A percentile compares a stretch with the other conserved stretches of the same genome.
phyloP scores from a whole-genome alignment of 1,140 invertebrate genomes.

The Matsumurasca onukii region DNA sequence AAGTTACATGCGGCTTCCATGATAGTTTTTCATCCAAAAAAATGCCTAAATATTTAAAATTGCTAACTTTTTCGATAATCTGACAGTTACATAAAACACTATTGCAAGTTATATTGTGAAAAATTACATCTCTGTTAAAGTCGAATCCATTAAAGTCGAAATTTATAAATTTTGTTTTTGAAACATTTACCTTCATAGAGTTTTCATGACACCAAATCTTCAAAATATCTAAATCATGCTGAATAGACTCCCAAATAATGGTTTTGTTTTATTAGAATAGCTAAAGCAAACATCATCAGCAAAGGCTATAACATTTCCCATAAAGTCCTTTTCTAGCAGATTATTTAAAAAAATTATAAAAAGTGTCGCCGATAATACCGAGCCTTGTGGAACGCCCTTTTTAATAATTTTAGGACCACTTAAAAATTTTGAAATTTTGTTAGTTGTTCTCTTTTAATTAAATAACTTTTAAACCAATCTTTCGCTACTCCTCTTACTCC shows the following conservation, averaged over 20 bases:
- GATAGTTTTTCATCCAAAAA: not conserved
- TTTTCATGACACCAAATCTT: not conserved
- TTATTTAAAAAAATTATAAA: not conserved
- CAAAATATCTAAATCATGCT: not conserved
- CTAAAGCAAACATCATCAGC: not conserved
- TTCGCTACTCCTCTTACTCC: not conserved
- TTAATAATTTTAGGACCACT: not conserved
- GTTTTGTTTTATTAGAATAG: not conserved
- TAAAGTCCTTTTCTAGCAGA: not conserved
- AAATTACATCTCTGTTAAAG: not conserved
- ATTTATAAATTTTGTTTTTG: not conserved
- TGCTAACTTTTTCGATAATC: not conserved
- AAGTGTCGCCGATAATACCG: not conserved
- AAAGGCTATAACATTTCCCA: not conserved
- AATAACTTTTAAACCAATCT: not conserved
- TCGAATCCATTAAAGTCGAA: not conserved
- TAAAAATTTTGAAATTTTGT: not conserved
- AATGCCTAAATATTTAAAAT: not conserved
- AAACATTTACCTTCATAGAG: not conserved
- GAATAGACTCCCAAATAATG: not conserved
- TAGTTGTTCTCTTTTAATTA: not conserved
- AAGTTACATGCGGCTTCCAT: not conserved
- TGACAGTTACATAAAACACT: not conserved
- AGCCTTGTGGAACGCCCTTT: not conserved
- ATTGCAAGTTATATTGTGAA: not conserved